Evolutionary conservation across 2,797 vertebrate genomes (phyloP).

Genomic region (Anguilla obscura): DNA sequence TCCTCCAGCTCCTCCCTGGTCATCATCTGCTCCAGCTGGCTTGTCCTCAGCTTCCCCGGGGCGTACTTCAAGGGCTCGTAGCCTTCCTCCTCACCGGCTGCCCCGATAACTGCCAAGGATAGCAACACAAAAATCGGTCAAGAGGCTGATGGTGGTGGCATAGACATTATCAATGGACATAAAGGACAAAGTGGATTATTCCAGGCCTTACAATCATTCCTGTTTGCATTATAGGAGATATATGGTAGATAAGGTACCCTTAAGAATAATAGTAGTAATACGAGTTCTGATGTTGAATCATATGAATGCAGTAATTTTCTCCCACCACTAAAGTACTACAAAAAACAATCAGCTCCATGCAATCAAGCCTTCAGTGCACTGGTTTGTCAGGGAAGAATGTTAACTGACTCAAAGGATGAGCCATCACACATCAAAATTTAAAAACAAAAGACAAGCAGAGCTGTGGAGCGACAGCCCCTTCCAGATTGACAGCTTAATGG

Average conservation of each 20-base stretch:
- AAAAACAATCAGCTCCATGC: not conserved
- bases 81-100: constrained; percentile 37
- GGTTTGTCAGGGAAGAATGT: no score
- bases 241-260: no score
- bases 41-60: constrained; percentile 86
- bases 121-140: not conserved
- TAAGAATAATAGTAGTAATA: not conserved
- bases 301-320: not conserved
- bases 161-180: not conserved
- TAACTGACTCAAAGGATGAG: not conserved
- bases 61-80: constrained; percentile 78
- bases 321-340: not conserved
- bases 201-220: not conserved
- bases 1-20: constrained; percentile 90
- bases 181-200: not conserved
- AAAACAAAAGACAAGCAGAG: not conserved
- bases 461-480: not conserved
- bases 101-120: constrained; percentile 43
- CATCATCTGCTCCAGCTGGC: constrained; percentile 89
- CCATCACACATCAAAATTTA: not conserved
- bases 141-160: not conserved
- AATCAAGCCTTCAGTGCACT: not conserved
- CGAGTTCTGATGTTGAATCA: not conserved
- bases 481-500: not conserved
- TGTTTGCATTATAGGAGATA: not conserved